phyloP scores from a whole-genome alignment of 2,888 invertebrate genomes.

The Phalangium opilio region DNA sequence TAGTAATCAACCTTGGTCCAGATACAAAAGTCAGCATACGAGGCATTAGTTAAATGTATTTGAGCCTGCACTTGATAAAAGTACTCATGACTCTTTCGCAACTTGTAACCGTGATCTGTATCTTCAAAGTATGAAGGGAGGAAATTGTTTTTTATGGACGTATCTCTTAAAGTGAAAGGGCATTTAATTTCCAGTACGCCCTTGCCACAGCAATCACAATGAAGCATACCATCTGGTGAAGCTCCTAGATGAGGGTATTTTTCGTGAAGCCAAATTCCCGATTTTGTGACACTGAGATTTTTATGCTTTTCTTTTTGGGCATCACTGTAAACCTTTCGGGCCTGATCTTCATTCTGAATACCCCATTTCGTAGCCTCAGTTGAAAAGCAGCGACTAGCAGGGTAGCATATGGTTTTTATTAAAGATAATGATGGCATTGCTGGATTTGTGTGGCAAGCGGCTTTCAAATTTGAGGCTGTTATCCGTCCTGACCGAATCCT shows the following conservation, averaged over 20 bases:
- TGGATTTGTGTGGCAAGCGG: background rate
- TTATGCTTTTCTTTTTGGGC: background rate
- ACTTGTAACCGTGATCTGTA: no score
- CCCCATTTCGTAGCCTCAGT: background rate
- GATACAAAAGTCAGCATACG: no score
- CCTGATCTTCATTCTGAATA: background rate
- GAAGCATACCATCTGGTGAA: background rate
- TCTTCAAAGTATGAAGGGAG: no score
- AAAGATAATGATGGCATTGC: background rate
- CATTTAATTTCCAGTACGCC: background rate
- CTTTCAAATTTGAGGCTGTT: background rate
- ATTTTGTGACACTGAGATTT: background rate
- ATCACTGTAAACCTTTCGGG: background rate
- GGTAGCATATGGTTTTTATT: background rate
- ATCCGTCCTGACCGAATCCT: background rate
- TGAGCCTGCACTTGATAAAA: no score
- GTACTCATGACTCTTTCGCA: no score
- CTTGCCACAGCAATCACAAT: background rate
- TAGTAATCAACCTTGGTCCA: no score
- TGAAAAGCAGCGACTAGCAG: background rate
- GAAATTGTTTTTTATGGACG: no score
- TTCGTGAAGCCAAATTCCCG: background rate
- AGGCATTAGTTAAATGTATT: no score
- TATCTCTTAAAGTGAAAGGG: background rate
- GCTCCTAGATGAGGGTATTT: background rate